Evolutionary conservation across 1,140 invertebrate species (phyloP).

Genomic region (Papilio machaon): DNA sequence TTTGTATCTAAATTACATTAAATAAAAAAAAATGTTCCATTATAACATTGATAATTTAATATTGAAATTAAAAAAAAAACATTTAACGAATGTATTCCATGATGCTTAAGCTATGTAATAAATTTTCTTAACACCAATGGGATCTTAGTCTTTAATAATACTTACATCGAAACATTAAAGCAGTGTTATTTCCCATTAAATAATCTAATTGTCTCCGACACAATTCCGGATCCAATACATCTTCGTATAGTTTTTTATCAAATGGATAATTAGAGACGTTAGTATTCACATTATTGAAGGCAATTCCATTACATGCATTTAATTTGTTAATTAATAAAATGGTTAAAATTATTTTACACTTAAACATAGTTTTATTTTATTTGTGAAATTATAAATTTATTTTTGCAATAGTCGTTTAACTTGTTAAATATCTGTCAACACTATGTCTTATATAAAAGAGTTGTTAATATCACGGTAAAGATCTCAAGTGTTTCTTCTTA

Average conservation of each 20-base stretch:
- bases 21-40: no score
- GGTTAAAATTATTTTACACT: neutral
- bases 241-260: conserved; percentile 30
- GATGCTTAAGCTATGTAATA: neutral
- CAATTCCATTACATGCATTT: conserved; percentile 12
- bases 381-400: neutral
- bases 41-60: no score
- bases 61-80: neutral
- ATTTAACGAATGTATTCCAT: neutral
- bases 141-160: conserved; percentile 6
- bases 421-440: neutral
- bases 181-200: conserved; percentile 29
- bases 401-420: neutral
- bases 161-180: conserved; percentile 36
- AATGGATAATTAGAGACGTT: conserved; percentile 36
- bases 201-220: conserved; percentile 33
- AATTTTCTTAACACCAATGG: neutral
- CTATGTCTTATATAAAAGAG: neutral
- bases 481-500: conserved; percentile 1
- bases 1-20: no score
- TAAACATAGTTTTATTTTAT: conserved; percentile 1
- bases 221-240: conserved; percentile 36
- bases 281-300: conserved; percentile 12
- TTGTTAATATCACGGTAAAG: neutral
- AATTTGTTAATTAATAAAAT: conserved; percentile 21